These are phyloP conservation scores for Chironex yamaguchii DNA, from an alignment of 30 jellyfish, hydroid and myxozoan genomes.

Conservation along the genomic window DNA sequence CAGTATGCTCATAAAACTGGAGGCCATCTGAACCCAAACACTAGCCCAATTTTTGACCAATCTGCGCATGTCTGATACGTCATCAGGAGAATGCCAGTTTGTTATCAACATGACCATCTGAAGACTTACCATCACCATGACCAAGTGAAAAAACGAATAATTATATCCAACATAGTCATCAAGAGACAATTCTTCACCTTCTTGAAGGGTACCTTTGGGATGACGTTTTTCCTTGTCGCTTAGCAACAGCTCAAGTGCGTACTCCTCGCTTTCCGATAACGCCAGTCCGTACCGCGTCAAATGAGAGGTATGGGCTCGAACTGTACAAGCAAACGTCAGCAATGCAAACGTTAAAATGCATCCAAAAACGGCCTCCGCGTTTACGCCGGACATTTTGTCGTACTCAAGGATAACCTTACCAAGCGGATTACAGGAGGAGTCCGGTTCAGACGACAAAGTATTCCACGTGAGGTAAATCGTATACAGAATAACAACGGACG, in stretches of 20 bases:
- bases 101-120: conserved; percentile 88
- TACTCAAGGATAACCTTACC: conserved; percentile 92
- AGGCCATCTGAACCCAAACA: conserved; percentile 99
- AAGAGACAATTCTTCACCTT: conserved; percentile 54
- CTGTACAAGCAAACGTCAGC: conserved; percentile 91
- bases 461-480: conserved; percentile 92
- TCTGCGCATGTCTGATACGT: conserved; percentile 76
- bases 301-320: conserved; percentile 96
- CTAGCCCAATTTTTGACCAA: conserved; percentile 98
- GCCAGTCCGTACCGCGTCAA: conserved; percentile 96
- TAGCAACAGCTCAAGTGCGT: conserved; percentile 68
- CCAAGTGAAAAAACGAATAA: conserved; percentile 88
- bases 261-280: conserved; percentile 94
- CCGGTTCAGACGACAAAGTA: conserved; percentile 98
- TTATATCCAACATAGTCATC: conserved; percentile 93
- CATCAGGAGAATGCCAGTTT: conserved; percentile 99
- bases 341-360: conserved; percentile 86
- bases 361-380: conserved; percentile 93
- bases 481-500: conserved; percentile 91
- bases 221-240: conserved; percentile 57
- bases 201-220: conserved; percentile 34
- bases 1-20: conserved; percentile 88
- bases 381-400: conserved; percentile 89
- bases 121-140: conserved; percentile 84
- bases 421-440: conserved; percentile 91